Percentiles rank a stretch among this genome's conserved stretches.
Conservation (phyloP, 1,140 invertebrate genomes). For the Campoletis sonorensis region DNA sequence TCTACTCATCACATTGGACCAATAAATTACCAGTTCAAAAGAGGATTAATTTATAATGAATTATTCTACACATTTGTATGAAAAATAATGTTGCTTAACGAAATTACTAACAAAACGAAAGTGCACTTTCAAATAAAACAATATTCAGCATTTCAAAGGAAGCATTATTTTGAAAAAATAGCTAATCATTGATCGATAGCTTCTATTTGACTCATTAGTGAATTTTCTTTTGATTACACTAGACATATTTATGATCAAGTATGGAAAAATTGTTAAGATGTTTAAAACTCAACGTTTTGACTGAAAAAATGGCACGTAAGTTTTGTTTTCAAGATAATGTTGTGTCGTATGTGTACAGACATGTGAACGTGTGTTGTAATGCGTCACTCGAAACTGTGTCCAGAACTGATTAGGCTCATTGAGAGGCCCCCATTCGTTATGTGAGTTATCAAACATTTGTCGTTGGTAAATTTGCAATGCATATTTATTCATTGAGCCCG, state of each 20-base stretch:
- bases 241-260: too few species aligned
- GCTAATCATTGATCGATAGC: too few species aligned
- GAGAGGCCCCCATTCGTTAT: background rate
- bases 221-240: too few species aligned
- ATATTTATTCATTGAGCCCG: background rate
- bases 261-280: background rate
- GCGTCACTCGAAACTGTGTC: background rate
- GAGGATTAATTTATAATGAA: background rate
- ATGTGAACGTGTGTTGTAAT: background rate
- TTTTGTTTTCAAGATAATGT: background rate
- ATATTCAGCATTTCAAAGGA: too few species aligned
- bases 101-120: too few species aligned
- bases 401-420: conserved; percentile 3
- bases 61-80: background rate
- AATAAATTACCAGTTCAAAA: too few species aligned
- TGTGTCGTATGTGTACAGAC: background rate
- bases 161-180: too few species aligned
- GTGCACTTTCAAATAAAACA: too few species aligned
- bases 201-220: too few species aligned
- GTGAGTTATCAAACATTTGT: conserved; percentile 2
- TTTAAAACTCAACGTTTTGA: background rate
- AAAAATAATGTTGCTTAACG: background rate
- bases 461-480: conserved; percentile 6
- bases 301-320: background rate
- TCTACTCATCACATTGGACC: too few species aligned